Base-by-base conservation (phyloP, 64 coral and sea anemone species). In the Montipora sp. region DNA sequence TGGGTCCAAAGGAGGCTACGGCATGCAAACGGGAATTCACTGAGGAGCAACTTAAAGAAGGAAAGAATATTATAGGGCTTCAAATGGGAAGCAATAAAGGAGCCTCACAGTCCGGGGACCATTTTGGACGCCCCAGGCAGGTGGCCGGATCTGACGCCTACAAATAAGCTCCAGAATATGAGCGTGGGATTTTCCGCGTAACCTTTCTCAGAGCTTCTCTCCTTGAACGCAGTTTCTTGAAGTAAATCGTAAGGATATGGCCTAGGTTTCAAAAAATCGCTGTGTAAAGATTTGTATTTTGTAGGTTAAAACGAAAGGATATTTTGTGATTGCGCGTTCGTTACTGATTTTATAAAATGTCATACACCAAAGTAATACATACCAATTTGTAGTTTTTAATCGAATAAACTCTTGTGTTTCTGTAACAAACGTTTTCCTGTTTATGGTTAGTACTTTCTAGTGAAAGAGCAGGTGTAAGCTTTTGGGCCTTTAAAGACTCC, bases 51-150 rank as follows among this genome's bases (percentile, higher is more conserved):
- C 20, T 91, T 3, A 88, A 53, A 23, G 70, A 51, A 23, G 90
- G 94, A 9, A 23, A 95, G 48, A 3, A 57, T 18, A 78, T 92
- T 1, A 95, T 95, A 47, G 94, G 94, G n/a, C 84, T 95, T 5
- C 94, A 95, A 23, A 95, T 91, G 89, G 94, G 94, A 15, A 48
- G 65, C 12, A 95, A 95, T 59, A 95, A 95, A 71, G 83, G 83
- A 8, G 94, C 94, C 4, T 87, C 81, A 6, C 94, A 95, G 74
- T 24, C 89, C 4, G 94, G 94, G 4, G 90, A 92, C 67, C 82
- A 91, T 46, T 90, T 81, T 84, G 94, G 94, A 1, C 89, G 82
- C 3, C 83, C 83, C 46, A 74, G 94, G 10, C 81, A 95, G 79
- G 90, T 95, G 8, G 91, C 91, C 24, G 91, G 91, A 20, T 49